Conservation (phyloP, 2,797 vertebrate species). For the Meda fulgida region DNA sequence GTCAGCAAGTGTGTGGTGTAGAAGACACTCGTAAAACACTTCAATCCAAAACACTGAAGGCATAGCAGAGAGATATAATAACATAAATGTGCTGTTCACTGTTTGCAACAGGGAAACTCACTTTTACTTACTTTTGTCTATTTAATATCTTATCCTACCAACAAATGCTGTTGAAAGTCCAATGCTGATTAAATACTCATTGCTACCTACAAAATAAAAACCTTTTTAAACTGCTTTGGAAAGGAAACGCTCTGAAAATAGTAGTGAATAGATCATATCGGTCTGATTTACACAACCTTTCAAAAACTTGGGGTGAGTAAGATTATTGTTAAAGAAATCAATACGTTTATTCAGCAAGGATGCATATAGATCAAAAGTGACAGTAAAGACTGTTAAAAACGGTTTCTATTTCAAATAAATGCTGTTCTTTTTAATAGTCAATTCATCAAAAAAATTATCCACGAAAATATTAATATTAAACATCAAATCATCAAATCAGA, state of each 20-base stretch:
- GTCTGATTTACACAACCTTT: not conserved
- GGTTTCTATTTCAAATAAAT: not conserved
- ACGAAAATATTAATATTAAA: not conserved
- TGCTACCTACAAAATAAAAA: not conserved
- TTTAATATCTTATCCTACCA: constrained; percentile 2
- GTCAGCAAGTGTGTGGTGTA: constrained; percentile 23
- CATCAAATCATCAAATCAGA: not conserved
- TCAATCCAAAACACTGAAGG: constrained; percentile 21
- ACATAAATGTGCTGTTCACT: constrained; percentile 39
- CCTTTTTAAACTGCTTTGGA: not conserved
- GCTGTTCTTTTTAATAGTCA: not conserved
- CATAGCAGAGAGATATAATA: constrained; percentile 36
- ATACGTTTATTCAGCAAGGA: not conserved
- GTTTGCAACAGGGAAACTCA: constrained; percentile 8
- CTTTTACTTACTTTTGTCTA: constrained; percentile 11
- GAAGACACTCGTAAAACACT: constrained; percentile 7
- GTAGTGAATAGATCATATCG: not conserved
- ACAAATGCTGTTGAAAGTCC: not conserved
- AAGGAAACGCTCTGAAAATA: not conserved
- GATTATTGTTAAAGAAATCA: not conserved
- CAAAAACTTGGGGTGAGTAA: not conserved
- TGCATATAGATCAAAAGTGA: not conserved
- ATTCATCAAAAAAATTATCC: not conserved
- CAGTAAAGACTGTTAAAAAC: not conserved
- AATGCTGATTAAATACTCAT: not conserved